Percentiles rank a stretch among this genome's conserved stretches.
phyloP scores from a whole-genome alignment of 2,113 vertebrate species.

The Pachyramphus minor region DNA sequence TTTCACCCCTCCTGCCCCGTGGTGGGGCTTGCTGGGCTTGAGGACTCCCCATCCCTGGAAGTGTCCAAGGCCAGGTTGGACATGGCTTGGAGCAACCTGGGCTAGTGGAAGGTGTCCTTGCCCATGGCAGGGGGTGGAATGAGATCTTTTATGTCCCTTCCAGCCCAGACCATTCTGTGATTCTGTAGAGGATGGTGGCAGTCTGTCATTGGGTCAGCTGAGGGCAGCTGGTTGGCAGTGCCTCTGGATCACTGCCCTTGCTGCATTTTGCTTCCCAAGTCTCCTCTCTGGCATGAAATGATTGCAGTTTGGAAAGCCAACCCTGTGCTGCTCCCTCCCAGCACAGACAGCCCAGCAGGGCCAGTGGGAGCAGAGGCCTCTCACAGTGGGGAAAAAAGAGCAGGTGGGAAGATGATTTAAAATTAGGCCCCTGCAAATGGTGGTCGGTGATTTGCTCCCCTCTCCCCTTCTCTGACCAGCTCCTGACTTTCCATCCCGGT shows the following conservation, averaged over 20 bases:
- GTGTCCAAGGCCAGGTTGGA: background rate
- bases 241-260: background rate
- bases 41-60: background rate
- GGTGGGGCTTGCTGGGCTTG: background rate
- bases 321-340: background rate
- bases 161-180: fast-evolving
- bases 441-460: background rate
- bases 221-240: background rate
- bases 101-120: background rate
- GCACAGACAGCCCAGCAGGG: background rate
- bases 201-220: background rate
- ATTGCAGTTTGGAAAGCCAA: background rate
- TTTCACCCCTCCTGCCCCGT: background rate
- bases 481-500: background rate
- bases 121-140: background rate
- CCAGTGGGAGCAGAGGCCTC: background rate
- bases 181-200: background rate
- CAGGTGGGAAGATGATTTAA: background rate
- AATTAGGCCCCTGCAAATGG: background rate
- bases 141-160: background rate
- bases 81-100: background rate
- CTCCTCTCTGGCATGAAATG: background rate
- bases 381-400: background rate
- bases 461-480: background rate
- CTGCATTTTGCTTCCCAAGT: background rate